Percentiles rank a stretch among this genome's conserved stretches.
Conservation (phyloP, 2,797 vertebrate species). For the Coregonus ussuriensis region DNA sequence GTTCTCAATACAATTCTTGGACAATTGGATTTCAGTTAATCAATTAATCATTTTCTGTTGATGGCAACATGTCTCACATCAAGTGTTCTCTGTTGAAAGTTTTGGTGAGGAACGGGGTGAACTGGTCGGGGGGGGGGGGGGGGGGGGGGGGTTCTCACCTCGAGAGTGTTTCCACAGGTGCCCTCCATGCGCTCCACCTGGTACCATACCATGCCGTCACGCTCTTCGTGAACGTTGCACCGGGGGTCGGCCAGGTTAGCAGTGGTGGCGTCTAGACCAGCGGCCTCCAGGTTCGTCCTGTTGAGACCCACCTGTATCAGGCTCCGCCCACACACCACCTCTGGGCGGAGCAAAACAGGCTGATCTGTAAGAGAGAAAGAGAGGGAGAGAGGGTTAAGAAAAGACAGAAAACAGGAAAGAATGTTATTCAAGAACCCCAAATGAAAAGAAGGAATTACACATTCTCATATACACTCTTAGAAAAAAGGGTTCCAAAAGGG, state of each 20-base stretch:
- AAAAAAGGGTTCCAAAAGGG: too few species aligned
- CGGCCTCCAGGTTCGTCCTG: not conserved
- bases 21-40: too few species aligned
- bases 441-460: not conserved
- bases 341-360: not conserved
- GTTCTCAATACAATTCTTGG: not conserved
- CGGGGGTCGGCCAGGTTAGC: conserved; percentile 54
- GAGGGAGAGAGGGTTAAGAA: not conserved
- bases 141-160: conserved; percentile 33
- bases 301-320: conserved; percentile 50
- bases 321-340: conserved; percentile 54
- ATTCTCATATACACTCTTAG: not conserved
- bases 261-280: conserved; percentile 52
- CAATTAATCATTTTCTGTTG: too few species aligned
- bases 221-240: conserved; percentile 39
- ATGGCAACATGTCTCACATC: too few species aligned
- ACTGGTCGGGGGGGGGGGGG: too few species aligned
- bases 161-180: conserved; percentile 62
- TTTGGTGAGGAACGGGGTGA: too few species aligned
- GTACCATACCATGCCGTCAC: conserved; percentile 55
- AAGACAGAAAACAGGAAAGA: not conserved
- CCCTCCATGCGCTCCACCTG: conserved; percentile 42
- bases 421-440: not conserved
- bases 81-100: too few species aligned
- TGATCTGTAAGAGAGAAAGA: conserved; percentile 21